These are phyloP conservation scores for Lagria hirta DNA, from an alignment of 2,888 invertebrate species.

Conservation along the genomic window DNA sequence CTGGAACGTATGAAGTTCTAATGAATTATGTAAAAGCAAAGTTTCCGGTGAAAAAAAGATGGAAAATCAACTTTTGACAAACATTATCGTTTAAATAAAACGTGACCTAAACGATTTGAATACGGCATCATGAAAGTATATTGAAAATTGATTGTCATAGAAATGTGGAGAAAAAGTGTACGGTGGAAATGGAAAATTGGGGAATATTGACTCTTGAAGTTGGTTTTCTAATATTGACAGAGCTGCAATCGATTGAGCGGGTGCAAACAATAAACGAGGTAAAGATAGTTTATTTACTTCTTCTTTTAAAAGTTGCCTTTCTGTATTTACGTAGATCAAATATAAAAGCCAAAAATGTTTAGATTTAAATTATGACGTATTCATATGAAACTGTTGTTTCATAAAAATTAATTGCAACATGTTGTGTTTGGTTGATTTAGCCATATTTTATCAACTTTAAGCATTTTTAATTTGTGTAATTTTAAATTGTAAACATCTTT, in stretches of 20 bases:
- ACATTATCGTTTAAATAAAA: conserved; percentile 23
- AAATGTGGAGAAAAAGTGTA: conserved; percentile 20
- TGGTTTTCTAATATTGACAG: conserved; percentile 35
- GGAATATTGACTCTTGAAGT: conserved; percentile 24
- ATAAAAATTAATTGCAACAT: too few relatives aligned
- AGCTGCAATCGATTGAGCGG: conserved; percentile 37
- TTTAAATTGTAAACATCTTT: too few relatives aligned
- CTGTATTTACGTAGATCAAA: conserved; percentile 24
- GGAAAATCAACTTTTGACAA: conserved; percentile 14
- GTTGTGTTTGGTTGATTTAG: too few relatives aligned
- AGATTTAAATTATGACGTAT: conserved; percentile 15
- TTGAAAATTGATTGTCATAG: conserved; percentile 27
- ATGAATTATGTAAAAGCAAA: conserved; percentile 23
- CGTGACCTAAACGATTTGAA: conserved; percentile 23
- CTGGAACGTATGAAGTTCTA: conserved; percentile 8
- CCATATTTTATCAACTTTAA: too few relatives aligned
- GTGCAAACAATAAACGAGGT: conserved; percentile 31
- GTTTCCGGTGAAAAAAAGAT: conserved; percentile 9
- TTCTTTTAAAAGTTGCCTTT: conserved; percentile 28
- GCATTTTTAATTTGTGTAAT: too few relatives aligned
- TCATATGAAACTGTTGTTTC: too few relatives aligned
- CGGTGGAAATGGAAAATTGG: conserved; percentile 19
- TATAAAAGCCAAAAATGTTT: conserved; percentile 23
- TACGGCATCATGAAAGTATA: conserved; percentile 17
- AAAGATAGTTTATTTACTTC: conserved; percentile 30